Evolutionary conservation across 1,140 invertebrate genomes (phyloP).

Genomic region (Polypedilum pembai): DNA sequence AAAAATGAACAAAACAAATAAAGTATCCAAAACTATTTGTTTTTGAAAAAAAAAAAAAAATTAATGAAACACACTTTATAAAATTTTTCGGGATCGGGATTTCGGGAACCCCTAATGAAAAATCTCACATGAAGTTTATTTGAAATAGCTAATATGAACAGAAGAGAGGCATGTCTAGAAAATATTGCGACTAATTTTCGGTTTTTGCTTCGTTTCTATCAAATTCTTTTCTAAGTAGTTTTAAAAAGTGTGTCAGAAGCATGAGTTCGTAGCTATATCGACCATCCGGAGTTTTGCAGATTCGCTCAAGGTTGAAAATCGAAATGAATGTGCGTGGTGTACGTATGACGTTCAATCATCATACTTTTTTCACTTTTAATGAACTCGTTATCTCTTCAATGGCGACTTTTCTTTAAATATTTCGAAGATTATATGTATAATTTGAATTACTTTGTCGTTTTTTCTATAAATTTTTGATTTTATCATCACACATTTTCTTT

Average conservation of each 20-base stretch:
- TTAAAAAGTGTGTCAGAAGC: not conserved
- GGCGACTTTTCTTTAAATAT: not conserved
- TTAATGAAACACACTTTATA: no score
- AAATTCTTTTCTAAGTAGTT: no score
- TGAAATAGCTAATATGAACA: no score
- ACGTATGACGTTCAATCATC: not conserved
- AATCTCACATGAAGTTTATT: no score
- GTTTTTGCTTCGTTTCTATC: not conserved
- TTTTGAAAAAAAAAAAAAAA: no score
- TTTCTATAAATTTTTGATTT: no score
- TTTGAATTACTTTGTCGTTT: no score
- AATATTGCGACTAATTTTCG: not conserved
- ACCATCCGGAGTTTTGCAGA: not conserved
- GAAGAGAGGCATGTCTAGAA: not conserved
- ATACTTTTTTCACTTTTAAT: not conserved
- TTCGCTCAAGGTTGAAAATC: not conserved
- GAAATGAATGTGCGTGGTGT: not conserved
- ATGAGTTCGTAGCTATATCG: not conserved
- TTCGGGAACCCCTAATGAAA: no score
- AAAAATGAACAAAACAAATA: no score
- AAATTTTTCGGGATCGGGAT: no score
- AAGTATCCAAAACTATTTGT: no score
- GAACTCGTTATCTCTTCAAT: not conserved
- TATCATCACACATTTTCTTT: no score
- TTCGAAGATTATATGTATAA: not conserved